Conservation (phyloP, 2,888 invertebrate species). For the Ctena decussata region DNA sequence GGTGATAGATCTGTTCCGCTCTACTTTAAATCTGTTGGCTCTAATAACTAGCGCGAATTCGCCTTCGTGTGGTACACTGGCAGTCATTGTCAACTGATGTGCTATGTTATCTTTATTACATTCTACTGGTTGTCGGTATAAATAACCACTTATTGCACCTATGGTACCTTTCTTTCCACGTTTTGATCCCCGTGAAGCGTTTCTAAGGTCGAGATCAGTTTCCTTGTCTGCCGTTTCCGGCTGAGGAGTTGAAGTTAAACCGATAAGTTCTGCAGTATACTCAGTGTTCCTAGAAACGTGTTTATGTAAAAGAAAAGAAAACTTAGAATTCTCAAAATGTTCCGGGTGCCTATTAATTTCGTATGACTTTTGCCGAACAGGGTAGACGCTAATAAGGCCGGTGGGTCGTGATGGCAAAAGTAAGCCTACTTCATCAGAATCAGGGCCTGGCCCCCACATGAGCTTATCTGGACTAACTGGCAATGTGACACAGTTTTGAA, state of each 20-base stretch:
- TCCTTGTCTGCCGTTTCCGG: constrained; percentile 6
- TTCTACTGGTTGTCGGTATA: constrained; percentile 9
- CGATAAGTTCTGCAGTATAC: constrained; percentile 22
- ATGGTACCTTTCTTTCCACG: not conserved
- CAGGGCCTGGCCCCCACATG: constrained; percentile 57
- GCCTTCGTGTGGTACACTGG: constrained; percentile 41
- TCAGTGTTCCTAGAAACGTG: constrained; percentile 34
- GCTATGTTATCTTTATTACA: constrained; percentile 18
- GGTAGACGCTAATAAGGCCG: constrained; percentile 25
- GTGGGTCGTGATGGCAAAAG: constrained; percentile 49
- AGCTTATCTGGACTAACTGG: constrained; percentile 33
- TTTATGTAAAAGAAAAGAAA: constrained; percentile 38
- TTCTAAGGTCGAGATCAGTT: not conserved
- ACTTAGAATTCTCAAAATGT: constrained; percentile 5
- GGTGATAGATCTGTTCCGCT: not conserved
- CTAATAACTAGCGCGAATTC: constrained; percentile 52
- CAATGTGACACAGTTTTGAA: constrained; percentile 11
- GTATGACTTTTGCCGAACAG: constrained; percentile 1
- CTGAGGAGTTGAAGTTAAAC: not conserved
- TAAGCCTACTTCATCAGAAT: constrained; percentile 37
- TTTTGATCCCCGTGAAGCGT: not conserved
- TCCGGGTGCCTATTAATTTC: not conserved
- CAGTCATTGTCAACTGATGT: constrained; percentile 27
- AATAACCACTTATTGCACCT: not conserved
- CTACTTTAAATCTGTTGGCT: not conserved